Conservation (phyloP, 92 coral and sea anemone species). For the Palythoa grandis region DNA sequence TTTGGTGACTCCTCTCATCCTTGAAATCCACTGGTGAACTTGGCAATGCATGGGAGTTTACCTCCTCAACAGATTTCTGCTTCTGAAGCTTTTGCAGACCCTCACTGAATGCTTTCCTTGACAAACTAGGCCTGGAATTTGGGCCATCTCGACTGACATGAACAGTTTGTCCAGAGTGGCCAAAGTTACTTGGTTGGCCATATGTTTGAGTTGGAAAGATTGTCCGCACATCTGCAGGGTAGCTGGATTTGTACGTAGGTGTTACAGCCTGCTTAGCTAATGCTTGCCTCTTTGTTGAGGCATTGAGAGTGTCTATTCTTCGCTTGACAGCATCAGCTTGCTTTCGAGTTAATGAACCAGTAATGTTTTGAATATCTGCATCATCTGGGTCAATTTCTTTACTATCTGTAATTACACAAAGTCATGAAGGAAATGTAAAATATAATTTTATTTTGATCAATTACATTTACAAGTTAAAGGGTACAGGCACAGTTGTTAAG, state of each 20-base stretch:
- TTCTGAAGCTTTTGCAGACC: constrained; percentile 75
- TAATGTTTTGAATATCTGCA: constrained; percentile 78
- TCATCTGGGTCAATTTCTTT: constrained; percentile 94
- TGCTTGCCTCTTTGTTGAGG: constrained; percentile 74
- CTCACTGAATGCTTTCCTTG: constrained; percentile 81
- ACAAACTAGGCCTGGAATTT: constrained; percentile 52
- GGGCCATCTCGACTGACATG: constrained; percentile 33
- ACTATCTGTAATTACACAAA: constrained; percentile 72
- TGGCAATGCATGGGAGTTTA: constrained; percentile 33
- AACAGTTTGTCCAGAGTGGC: constrained; percentile 8
- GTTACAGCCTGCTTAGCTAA: constrained; percentile 3
- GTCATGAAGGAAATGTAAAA: neutral
- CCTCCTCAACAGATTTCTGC: constrained; percentile 46
- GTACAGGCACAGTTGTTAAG: neutral
- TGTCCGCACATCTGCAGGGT: constrained; percentile 89
- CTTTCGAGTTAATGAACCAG: constrained; percentile 90
- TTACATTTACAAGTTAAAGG: too few species aligned
- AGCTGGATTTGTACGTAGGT: constrained; percentile 49
- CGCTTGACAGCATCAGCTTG: constrained; percentile 95
- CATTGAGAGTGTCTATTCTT: constrained; percentile 87
- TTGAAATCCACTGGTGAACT: constrained; percentile 17
- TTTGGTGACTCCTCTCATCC: constrained; percentile 41
- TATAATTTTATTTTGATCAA: neutral
- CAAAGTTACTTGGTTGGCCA: constrained; percentile 86
- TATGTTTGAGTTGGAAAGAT: constrained; percentile 88